These are phyloP conservation scores for Drosophila sproati DNA, from an alignment of 1,140 invertebrate genomes.

Conservation along the genomic window DNA sequence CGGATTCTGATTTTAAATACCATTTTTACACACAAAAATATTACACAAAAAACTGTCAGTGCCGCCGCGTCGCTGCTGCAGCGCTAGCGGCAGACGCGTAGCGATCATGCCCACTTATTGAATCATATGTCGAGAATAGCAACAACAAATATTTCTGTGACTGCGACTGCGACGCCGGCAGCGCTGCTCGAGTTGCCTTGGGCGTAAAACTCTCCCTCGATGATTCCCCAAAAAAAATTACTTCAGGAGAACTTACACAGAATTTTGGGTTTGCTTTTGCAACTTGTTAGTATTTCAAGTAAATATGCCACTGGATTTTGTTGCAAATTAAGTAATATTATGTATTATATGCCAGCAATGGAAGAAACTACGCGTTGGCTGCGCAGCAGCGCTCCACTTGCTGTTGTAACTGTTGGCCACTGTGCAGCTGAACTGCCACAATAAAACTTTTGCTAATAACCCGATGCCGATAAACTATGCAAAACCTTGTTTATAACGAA, in stretches of 20 bases:
- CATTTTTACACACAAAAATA: constrained; percentile 62
- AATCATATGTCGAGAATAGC: constrained; percentile 84
- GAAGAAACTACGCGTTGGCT: constrained; percentile 59
- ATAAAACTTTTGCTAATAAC: background rate
- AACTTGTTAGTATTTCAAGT: background rate
- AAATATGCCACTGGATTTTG: constrained; percentile 6
- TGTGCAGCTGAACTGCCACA: background rate
- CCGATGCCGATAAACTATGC: too few relatives aligned
- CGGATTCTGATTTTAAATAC: constrained; percentile 55
- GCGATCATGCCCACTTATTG: constrained; percentile 71
- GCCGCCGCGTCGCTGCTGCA: constrained; percentile 24
- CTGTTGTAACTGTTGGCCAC: constrained; percentile 23
- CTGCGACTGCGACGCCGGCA: constrained; percentile 39
- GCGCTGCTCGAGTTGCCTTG: constrained; percentile 48
- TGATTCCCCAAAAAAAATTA: background rate
- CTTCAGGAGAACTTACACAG: background rate
- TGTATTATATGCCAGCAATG: constrained; percentile 19
- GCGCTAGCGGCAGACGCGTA: constrained; percentile 10
- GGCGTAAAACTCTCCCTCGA: constrained; percentile 44
- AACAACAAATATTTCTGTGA: constrained; percentile 72
- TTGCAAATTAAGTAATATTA: constrained; percentile 58
- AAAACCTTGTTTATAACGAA: too few relatives aligned
- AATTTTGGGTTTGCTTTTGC: constrained; percentile 8
- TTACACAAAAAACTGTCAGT: constrained; percentile 65
- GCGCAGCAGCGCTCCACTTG: constrained; percentile 39